Percentiles rank a stretch among this genome's conserved stretches.
phyloP scores from a whole-genome alignment of 2,113 vertebrate genomes.

The Phalacrocorax aristotelis region DNA sequence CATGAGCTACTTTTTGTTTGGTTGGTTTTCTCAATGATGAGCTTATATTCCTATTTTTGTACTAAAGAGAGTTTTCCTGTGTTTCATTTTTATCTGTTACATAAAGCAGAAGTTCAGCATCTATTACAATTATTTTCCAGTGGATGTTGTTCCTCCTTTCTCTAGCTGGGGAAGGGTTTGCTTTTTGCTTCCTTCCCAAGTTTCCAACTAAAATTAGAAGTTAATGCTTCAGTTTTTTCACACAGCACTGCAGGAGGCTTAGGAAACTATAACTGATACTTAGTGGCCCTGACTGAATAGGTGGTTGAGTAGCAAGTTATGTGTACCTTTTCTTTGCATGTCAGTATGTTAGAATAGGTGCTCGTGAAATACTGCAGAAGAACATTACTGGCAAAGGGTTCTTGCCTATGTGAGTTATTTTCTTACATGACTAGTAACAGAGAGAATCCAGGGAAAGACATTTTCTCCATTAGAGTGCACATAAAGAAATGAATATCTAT shows the following conservation, averaged over 20 bases:
- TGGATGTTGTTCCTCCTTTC: neutral
- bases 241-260: neutral
- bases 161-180: neutral
- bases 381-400: neutral
- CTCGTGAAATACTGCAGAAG: neutral
- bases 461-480: neutral
- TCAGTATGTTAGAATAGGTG: neutral
- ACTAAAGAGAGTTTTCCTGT: neutral
- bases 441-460: neutral
- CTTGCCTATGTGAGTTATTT: neutral
- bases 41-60: neutral
- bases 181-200: conserved; percentile 25
- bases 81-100: neutral
- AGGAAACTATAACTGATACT: neutral
- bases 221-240: neutral
- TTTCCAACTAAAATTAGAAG: conserved; percentile 35
- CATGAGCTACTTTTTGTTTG: neutral
- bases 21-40: neutral
- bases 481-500: neutral
- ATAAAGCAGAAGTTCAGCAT: conserved; percentile 11
- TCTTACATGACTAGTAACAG: neutral
- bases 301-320: neutral
- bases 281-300: neutral
- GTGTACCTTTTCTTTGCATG: neutral
- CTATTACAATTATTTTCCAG: conserved; percentile 8